A percentile compares a stretch with the other conserved stretches of the same genome.
Evolutionary conservation across 2,113 vertebrate species (phyloP).

Genomic region (Silurus glanis): DNA sequence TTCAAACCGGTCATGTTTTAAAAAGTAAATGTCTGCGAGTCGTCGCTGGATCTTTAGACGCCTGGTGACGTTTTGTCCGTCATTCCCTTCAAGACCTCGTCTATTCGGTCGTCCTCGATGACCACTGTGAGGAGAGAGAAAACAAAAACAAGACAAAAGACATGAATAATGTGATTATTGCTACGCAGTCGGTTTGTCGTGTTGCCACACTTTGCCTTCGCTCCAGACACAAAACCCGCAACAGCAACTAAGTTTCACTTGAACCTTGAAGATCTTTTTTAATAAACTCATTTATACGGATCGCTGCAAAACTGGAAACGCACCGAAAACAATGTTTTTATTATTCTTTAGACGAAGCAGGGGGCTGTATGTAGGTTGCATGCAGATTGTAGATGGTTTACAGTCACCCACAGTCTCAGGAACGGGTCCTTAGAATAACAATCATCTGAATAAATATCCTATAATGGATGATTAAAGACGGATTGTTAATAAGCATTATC

Average conservation of each 20-base stretch:
- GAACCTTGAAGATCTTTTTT: neutral
- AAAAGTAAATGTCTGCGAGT: conserved; percentile 81
- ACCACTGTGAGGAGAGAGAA: conserved; percentile 79
- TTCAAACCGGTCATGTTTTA: conserved; percentile 78
- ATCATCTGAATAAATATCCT: neutral
- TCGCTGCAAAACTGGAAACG: neutral
- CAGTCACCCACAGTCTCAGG: neutral
- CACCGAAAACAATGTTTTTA: neutral
- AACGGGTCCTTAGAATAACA: neutral
- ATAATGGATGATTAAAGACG: neutral
- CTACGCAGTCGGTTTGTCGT: neutral
- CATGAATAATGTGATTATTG: neutral
- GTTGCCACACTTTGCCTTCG: neutral
- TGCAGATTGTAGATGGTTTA: neutral
- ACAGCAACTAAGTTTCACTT: neutral
- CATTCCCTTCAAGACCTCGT: conserved; percentile 98
- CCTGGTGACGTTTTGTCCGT: conserved; percentile 94
- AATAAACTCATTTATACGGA: no score
- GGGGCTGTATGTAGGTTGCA: neutral
- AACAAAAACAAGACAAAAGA: neutral
- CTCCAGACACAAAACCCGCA: neutral
- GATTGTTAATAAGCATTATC: neutral
- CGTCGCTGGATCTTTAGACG: conserved; percentile 80
- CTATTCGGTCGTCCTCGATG: conserved; percentile 98
- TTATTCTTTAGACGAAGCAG: neutral